Conservation (phyloP, 2,113 vertebrate species). For the Natator depressus region DNA sequence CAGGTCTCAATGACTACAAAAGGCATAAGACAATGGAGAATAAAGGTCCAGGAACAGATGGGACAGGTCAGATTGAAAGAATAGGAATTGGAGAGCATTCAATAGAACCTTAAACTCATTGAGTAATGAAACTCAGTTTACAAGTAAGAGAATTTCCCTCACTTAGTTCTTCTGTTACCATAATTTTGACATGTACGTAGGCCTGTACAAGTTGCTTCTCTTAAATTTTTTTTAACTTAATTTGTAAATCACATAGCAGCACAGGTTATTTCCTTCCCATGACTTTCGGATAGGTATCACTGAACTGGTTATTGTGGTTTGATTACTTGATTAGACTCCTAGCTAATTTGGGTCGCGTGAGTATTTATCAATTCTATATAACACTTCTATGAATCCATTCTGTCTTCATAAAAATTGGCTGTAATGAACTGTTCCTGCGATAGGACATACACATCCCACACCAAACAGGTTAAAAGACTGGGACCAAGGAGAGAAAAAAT, state of each 20-base stretch:
- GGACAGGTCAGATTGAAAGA: not conserved
- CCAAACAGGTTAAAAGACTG: not conserved
- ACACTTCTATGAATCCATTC: not conserved
- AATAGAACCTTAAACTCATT: not conserved
- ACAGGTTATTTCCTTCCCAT: fast-evolving
- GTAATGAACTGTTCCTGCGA: not conserved
- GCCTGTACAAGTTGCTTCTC: not conserved
- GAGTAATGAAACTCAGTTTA: not conserved
- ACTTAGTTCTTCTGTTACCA: not conserved
- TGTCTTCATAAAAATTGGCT: not conserved
- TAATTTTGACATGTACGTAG: not conserved
- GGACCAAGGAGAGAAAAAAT: not conserved
- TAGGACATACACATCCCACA: not conserved
- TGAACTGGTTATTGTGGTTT: not conserved
- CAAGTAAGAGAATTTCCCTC: not conserved
- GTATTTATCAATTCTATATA: not conserved
- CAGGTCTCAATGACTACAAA: not conserved
- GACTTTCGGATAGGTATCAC: not conserved
- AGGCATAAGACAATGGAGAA: not conserved
- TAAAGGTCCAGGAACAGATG: not conserved
- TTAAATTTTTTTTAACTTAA: not conserved
- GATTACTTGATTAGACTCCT: not conserved
- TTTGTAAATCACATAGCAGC: not conserved
- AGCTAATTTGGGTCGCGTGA: not conserved
- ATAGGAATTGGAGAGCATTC: not conserved